Evolutionary conservation across 2,888 invertebrate species (phyloP), one percentile per base, ranked within the genome.

Genomic region (Lingula anatina): DNA sequence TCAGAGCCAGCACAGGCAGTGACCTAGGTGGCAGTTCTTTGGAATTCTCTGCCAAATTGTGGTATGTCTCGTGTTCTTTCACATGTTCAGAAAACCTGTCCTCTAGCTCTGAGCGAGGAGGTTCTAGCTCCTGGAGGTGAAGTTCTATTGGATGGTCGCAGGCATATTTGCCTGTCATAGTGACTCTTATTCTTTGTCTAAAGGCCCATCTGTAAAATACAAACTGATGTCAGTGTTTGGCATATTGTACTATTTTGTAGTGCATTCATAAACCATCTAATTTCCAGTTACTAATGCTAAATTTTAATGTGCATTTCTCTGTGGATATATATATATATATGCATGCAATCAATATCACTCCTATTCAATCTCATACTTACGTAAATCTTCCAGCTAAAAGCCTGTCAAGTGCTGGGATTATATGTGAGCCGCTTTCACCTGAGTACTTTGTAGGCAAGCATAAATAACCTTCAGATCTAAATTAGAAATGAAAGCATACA

Each of bases 1-100:
- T 99, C n/a, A 99, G 81, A 0, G 96, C 96, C 62, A 95, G 79
- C 68, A 89, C 87, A 0, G 97, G 96, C 43, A 96, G 78, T 40
- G 87, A 83, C 57, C 64, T 48, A 1, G 50, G 44, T 12, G 54
- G 49, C 5, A 46, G 43, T 2, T 47, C 47, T 25, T 49, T 44
- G 37, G 56, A 46, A 49, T 55, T 12, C 35, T 25, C 35, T 50
- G 27, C 27, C 26, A 20, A 23, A 36, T 35, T 5, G 36, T 21
- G 37, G 44, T 37, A 40, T 52, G 48, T 51, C 45, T 71, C 66
- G 35, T 64, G 44, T 44, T 74, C 72, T 27, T 52, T 46, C 3
- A 77, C 68, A 57, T 78, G 76, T 50, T 81, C 79, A 44, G 69
- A 56, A 46, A 68, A 74, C 47, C 82, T 73, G 59, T 79, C 78